phyloP scores from a whole-genome alignment of 2,888 invertebrate genomes.

The Cerceris ruficornis region DNA sequence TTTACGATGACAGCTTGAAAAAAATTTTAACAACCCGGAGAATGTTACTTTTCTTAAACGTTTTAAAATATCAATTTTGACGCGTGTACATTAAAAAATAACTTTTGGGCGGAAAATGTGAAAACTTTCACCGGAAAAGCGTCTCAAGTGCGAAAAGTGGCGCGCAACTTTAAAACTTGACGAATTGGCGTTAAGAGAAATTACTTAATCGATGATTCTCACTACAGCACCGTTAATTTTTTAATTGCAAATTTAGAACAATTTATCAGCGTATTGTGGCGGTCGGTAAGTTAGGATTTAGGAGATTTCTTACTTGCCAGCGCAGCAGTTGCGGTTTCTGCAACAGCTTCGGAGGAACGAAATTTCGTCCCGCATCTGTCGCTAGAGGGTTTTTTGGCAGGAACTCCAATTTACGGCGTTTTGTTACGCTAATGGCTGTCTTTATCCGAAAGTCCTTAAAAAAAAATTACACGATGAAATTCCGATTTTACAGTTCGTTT shows the following conservation, averaged over 20 bases:
- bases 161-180: no score
- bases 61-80: no score
- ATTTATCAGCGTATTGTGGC: conserved; percentile 50
- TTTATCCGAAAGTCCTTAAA: not conserved
- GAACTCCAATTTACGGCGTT: conserved; percentile 13
- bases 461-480: not conserved
- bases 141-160: no score
- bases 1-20: not conserved
- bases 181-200: not conserved
- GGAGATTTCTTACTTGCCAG: conserved; percentile 76
- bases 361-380: conserved; percentile 75
- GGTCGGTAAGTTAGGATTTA: conserved; percentile 76
- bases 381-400: conserved; percentile 63
- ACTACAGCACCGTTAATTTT: not conserved
- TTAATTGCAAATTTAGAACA: conserved; percentile 24
- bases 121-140: no score
- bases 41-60: no score
- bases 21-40: not conserved
- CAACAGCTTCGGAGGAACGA: conserved; percentile 61
- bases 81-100: no score
- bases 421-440: conserved; percentile 34
- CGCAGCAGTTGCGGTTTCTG: conserved; percentile 68
- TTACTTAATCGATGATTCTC: not conserved
- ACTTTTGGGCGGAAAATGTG: no score
- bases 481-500: not conserved